These are phyloP conservation scores for Nyctalus aviator DNA, from an alignment of 2,797 vertebrate species.

Conservation along the genomic window DNA sequence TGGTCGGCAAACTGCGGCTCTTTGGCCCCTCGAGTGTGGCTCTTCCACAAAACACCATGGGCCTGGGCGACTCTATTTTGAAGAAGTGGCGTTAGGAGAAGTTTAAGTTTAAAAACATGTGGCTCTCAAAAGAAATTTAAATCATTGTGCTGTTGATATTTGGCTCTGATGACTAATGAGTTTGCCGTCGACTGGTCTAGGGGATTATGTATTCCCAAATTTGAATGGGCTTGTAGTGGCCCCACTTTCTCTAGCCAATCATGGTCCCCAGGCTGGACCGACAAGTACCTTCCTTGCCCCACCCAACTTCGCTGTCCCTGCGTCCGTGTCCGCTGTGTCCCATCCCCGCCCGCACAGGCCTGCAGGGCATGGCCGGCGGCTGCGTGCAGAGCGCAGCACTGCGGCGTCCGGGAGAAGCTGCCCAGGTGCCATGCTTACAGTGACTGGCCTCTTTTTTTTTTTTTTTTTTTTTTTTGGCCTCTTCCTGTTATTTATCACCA, in stretches of 20 bases:
- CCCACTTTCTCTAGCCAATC: neutral
- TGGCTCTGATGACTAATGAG: too few species aligned
- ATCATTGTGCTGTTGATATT: too few species aligned
- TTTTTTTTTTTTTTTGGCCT: too few species aligned
- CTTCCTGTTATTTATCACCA: neutral
- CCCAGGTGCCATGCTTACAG: neutral
- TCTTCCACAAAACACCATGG: too few species aligned
- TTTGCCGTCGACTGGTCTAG: too few species aligned
- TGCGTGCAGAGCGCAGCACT: neutral
- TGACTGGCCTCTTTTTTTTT: neutral
- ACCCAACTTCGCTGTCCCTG: neutral
- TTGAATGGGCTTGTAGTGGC: neutral
- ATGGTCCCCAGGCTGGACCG: neutral
- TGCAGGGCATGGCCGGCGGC: neutral
- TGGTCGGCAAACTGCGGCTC: too few species aligned
- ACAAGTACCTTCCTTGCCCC: neutral
- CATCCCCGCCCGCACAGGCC: neutral
- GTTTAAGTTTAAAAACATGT: too few species aligned
- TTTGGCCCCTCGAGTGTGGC: too few species aligned
- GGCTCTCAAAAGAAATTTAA: too few species aligned
- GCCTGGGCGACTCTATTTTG: too few species aligned
- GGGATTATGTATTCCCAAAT: neutral
- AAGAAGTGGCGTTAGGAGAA: too few species aligned
- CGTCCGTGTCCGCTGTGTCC: neutral
- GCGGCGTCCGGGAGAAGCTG: neutral